A percentile compares a stretch with the other conserved stretches of the same genome.
phyloP scores from a whole-genome alignment of 1,140 invertebrate species.

The Drosophila dunni region DNA sequence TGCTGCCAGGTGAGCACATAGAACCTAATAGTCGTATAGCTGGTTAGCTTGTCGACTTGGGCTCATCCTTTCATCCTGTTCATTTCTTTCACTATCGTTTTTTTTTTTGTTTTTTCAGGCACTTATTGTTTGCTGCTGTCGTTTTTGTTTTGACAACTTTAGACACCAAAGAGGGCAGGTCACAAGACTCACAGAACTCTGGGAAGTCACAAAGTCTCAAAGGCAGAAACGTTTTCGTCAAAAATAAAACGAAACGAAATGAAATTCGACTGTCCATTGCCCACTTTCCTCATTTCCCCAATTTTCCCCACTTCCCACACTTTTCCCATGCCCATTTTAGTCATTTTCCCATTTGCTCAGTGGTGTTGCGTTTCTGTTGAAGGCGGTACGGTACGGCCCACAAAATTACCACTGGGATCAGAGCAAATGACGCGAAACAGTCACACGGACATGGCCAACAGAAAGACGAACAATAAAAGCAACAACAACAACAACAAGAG shows the following conservation, averaged over 20 bases:
- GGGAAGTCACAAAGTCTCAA: conserved; percentile 49
- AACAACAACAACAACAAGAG: conserved; percentile 20
- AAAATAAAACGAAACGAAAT: conserved; percentile 57
- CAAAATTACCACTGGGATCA: conserved; percentile 79
- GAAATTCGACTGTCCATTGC: conserved; percentile 56
- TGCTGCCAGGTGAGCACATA: conserved; percentile 57
- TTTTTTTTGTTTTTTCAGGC: conserved; percentile 28
- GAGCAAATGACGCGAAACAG: conserved; percentile 83
- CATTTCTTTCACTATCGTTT: neutral
- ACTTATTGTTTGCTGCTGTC: conserved; percentile 58
- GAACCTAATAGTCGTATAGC: neutral
- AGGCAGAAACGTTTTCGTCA: conserved; percentile 57
- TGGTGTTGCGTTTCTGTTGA: conserved; percentile 36
- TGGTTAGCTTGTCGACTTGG: conserved; percentile 18
- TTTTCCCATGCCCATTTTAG: neutral
- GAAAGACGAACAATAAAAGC: conserved; percentile 29
- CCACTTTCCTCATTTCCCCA: neutral
- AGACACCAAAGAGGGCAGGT: conserved; percentile 47
- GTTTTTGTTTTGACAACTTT: conserved; percentile 73
- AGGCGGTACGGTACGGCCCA: conserved; percentile 52
- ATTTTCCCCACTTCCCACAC: too few relatives aligned
- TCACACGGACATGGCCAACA: conserved; percentile 65
- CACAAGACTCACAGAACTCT: conserved; percentile 10
- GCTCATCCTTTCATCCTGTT: conserved; percentile 13
- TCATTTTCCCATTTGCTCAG: neutral